phyloP scores from a whole-genome alignment of 1,140 invertebrate genomes.

The Metaphire vulgaris region DNA sequence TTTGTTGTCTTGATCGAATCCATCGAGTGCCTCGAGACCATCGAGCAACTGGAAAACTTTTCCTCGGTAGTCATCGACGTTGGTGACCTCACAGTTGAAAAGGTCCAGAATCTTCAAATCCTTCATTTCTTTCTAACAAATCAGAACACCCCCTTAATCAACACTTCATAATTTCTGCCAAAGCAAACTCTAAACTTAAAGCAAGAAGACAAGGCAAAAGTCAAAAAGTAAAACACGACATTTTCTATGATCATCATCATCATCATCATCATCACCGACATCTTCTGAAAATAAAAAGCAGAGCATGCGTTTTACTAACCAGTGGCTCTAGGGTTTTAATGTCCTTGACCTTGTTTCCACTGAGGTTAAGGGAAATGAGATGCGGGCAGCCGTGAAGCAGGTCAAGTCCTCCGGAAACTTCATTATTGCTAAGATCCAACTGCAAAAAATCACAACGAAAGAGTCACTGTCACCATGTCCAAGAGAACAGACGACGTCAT shows the following conservation, averaged over 20 bases:
- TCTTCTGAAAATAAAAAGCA: neutral
- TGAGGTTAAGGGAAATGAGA: constrained; percentile 83
- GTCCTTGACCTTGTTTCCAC: constrained; percentile 95
- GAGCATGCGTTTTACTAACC: constrained; percentile 53
- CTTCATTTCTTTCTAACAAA: constrained; percentile 66
- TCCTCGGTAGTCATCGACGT: constrained; percentile 80
- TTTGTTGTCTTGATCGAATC: constrained; percentile 60
- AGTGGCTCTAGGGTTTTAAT: constrained; percentile 82
- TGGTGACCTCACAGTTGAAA: constrained; percentile 92
- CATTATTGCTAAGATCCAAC: constrained; percentile 73
- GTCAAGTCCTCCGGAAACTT: constrained; percentile 84
- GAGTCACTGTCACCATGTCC: too few relatives aligned
- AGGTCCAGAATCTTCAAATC: constrained; percentile 82
- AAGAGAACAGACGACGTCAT: too few relatives aligned
- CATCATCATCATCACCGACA: neutral
- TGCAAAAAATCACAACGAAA: constrained; percentile 48
- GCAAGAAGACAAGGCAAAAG: neutral
- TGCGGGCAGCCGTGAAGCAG: constrained; percentile 78
- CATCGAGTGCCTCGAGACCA: constrained; percentile 84
- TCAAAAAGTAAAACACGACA: neutral
- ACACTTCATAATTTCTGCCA: neutral
- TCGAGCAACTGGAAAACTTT: constrained; percentile 87
- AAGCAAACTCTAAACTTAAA: too few relatives aligned
- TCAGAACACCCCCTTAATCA: neutral
- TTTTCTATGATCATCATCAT: neutral